These are phyloP conservation scores for Phymastichus coffea DNA, from an alignment of 1,140 invertebrate genomes.

Conservation along the genomic window DNA sequence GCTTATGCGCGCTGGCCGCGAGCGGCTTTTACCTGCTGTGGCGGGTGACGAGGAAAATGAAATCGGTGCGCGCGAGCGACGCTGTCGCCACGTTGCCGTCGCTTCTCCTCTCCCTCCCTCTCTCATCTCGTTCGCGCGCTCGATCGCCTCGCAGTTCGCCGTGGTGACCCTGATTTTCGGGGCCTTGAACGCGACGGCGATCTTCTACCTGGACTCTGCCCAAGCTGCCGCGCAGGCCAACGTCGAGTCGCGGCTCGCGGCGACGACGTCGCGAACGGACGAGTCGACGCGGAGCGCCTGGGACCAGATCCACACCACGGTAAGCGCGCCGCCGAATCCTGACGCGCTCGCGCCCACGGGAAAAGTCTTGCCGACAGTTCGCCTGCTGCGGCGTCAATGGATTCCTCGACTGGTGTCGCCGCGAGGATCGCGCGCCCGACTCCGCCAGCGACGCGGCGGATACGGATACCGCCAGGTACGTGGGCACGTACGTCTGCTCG, in stretches of 20 bases:
- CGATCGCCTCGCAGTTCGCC: not conserved
- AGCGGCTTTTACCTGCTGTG: conserved; percentile 5
- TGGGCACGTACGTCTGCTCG: conserved; percentile 12
- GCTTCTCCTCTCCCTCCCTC: not conserved
- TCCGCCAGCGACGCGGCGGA: not conserved
- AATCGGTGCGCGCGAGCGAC: not conserved
- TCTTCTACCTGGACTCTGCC: not conserved
- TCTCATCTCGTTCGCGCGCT: not conserved
- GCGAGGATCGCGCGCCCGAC: not conserved
- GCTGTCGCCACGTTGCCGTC: not conserved
- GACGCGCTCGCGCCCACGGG: not conserved
- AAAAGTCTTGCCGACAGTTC: not conserved
- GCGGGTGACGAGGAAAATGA: not conserved
- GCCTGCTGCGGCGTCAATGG: conserved; percentile 20
- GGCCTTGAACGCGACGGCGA: not conserved
- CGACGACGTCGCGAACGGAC: not conserved
- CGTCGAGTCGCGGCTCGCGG: not conserved
- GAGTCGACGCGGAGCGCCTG: not conserved
- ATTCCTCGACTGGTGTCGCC: conserved; percentile 18
- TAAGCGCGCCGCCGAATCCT: no score
- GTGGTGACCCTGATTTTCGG: not conserved
- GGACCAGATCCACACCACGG: conserved; percentile 15
- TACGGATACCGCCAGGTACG: not conserved
- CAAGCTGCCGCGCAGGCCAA: not conserved
- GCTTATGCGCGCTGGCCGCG: not conserved